Base-by-base conservation (phyloP, 2,888 invertebrate genomes). In the Hydriomena furcata region DNA sequence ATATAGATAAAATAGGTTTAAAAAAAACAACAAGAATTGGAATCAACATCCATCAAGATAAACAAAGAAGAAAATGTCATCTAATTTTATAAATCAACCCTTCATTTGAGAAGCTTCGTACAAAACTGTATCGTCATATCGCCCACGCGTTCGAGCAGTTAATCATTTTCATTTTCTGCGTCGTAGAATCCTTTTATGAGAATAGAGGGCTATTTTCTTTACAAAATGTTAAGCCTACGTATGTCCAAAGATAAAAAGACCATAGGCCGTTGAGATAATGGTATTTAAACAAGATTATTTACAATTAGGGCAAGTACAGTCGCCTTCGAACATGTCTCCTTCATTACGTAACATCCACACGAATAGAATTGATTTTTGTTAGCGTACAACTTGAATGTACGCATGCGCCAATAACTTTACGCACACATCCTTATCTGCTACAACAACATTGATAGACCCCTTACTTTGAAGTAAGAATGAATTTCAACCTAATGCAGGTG, bases 311-410 rank as follows among this genome's bases (percentile, higher is more conserved):
- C 68, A 67, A 73, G 71, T 68, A 77, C 61, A 71, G 71, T 69
- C 75, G 73, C 64, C 69, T 65, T 73, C 72, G 69, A 74, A 71
- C 77, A 76, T 81, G 76, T 80, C 76, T 73, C 48, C 54, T 61
- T 73, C 73, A 79, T 90, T 89, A 89, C 84, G 81, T 89, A 90
- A 89, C 88, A 67, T 86, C 85, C 83, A 87, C 88, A 79, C 71
- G 66, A 68, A 66, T 66, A 60, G 82, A 79, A 90, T 90, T 87
- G 89, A 89, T 90, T 90, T 90, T 89, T 87, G 87, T 82, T 73
- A 65, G 71, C 73, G 63, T 71, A 73, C 64, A 67, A 68, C 68
- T 59, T 52, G 52, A 41, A 37, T 73, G 25, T 54, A 71, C 89
- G 89, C 89, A 84, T 86, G 89, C 89, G 89, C 71, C 52, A 64